Base-by-base conservation (phyloP, 1,140 invertebrate species). In the Pseudachorutes palmiensis region DNA sequence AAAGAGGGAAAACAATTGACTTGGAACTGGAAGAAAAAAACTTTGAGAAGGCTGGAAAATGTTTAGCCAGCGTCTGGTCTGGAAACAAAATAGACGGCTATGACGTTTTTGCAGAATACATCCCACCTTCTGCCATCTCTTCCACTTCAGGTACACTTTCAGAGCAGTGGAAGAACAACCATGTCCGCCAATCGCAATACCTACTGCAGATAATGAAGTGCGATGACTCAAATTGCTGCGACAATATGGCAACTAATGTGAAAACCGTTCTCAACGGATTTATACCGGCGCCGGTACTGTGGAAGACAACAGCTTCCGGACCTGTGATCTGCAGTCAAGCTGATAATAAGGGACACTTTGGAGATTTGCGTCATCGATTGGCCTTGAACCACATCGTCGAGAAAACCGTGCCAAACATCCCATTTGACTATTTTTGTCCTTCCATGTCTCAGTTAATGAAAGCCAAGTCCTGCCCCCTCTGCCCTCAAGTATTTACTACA, bases 51-150 rank as follows among this genome's bases (percentile, higher is more conserved):
- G 76, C 76, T 64, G 76, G 75, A 16, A 41, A 75, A 65, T 65
- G 48, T 36, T 72, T 80, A 24, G 72, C 77, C 57, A 71, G 75
- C 69, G 66, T 76, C 41, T 77, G 75, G 75, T 73, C 36, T 65
- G 63, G 70, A 64, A 76, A 74, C 55, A 61, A 67, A 62, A 76
- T 76, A 36, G 77, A 79, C 70, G 68, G 66, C n/a, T 69, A 75
- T 70, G 59, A 51, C 32, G 74, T 77, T 33, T 62, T 75, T 57
- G 75, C 77, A 55, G 72, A 76, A 67, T 78, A 76, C 19, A 45
- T 45, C 36, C 9, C 9, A 45, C 36, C 36, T 9, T 9, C 36
- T n/a, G n/a, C n/a, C n/a, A n/a, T n/a, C n/a, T n/a, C n/a, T n/a
- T n/a, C n/a, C n/a, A n/a, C n/a, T n/a, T n/a, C n/a, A n/a, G n/a